Evolutionary conservation across 2,113 vertebrate species (phyloP).

Genomic region (Toxostoma redivivum): DNA sequence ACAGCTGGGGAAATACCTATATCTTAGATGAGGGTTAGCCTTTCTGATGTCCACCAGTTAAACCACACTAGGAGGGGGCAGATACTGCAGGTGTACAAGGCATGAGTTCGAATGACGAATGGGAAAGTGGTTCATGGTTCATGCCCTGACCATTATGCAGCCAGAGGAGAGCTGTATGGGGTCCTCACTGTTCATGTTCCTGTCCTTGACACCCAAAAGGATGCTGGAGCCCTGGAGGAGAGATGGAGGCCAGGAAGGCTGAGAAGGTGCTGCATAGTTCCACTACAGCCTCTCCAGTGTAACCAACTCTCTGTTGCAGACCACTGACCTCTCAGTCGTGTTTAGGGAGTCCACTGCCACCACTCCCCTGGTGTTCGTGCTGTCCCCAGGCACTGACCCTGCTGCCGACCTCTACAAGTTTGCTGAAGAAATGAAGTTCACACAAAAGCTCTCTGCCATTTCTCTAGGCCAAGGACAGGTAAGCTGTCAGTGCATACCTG

Average conservation of each 20-base stretch:
- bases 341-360: slow-evolving; percentile 82
- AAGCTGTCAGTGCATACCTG: not conserved
- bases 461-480: slow-evolving; percentile 93
- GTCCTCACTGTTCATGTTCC: not conserved
- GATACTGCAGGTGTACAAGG: not conserved
- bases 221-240: rapidly evolving
- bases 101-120: not conserved
- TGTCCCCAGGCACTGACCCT: slow-evolving; percentile 87
- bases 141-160: not conserved
- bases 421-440: slow-evolving; percentile 89
- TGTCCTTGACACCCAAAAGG: not conserved
- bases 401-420: slow-evolving; percentile 90
- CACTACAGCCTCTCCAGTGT: not conserved
- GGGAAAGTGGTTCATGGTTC: not conserved
- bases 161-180: not conserved
- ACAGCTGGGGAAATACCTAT: not conserved
- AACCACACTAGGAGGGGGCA: not conserved
- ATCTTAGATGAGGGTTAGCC: not conserved
- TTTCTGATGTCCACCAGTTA: not conserved
- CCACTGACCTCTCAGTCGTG: slow-evolving; percentile 78
- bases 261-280: not conserved
- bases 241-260: not conserved
- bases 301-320: slow-evolving; percentile 64
- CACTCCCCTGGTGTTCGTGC: slow-evolving; percentile 85
- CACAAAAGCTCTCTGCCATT: slow-evolving; percentile 85